Evolutionary conservation across 2,113 vertebrate genomes (phyloP).

Genomic region (Bungarus multicinctus): DNA sequence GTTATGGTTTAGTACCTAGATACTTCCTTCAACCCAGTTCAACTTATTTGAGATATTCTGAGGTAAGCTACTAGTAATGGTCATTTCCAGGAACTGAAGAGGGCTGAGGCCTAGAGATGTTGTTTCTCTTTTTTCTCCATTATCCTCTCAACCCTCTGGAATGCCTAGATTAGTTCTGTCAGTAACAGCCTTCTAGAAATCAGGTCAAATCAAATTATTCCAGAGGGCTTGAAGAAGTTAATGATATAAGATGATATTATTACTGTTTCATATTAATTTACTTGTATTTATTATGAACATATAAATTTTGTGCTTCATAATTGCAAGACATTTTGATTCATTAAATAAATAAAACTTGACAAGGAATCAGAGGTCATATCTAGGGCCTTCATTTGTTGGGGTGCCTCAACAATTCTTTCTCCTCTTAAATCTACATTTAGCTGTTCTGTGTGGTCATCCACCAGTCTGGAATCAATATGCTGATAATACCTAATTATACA

Average conservation of each 20-base stretch:
- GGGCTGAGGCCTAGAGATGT: not conserved
- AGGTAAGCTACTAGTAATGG: not conserved
- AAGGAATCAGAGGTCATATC: not conserved
- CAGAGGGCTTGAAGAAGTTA: not conserved
- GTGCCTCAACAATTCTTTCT: not conserved
- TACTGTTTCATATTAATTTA: not conserved
- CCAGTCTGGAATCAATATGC: not conserved
- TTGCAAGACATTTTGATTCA: not conserved
- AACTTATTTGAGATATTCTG: not conserved
- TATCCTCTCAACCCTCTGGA: not conserved
- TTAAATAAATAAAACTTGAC: not conserved
- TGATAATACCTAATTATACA: not conserved
- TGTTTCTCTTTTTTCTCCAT: not conserved
- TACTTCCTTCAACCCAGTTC: not conserved
- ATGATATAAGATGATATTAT: not conserved
- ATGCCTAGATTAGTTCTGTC: not conserved
- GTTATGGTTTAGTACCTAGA: not conserved
- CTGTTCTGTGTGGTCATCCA: not conserved
- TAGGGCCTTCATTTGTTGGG: not conserved
- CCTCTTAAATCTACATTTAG: not conserved
- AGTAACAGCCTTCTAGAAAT: not conserved
- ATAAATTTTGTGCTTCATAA: not conserved
- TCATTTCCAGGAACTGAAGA: not conserved
- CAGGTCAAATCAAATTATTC: not conserved
- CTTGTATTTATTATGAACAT: not conserved